These are phyloP conservation scores for Polydrusus cervinus DNA, from an alignment of 2,888 invertebrate genomes.

Conservation along the genomic window DNA sequence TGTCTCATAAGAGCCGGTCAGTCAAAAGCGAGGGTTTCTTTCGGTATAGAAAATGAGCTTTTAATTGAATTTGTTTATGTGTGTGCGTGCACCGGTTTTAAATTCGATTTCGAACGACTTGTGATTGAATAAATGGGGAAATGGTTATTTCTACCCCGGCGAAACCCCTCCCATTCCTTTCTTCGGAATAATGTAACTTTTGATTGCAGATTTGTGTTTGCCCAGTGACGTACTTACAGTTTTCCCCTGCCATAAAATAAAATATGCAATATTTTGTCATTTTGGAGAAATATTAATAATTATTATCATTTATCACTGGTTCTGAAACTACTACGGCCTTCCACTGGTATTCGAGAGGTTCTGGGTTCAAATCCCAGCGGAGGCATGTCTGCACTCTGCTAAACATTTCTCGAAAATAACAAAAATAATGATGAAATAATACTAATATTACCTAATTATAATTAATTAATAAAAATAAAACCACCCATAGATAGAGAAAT, in stretches of 20 bases:
- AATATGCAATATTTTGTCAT: too few species aligned
- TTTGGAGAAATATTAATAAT: too few species aligned
- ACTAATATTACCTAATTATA: too few species aligned
- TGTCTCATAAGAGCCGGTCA: constrained; percentile 26
- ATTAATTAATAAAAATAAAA: too few species aligned
- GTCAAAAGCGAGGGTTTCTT: constrained; percentile 48
- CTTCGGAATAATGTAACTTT: constrained; percentile 35
- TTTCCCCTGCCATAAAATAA: neutral
- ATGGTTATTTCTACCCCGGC: constrained; percentile 65
- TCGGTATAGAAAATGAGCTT: constrained; percentile 65
- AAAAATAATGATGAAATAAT: too few species aligned
- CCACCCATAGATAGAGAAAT: too few species aligned
- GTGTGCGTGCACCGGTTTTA: constrained; percentile 62
- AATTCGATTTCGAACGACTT: constrained; percentile 51
- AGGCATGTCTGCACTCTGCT: too few species aligned
- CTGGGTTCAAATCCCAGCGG: too few species aligned
- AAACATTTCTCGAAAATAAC: too few species aligned
- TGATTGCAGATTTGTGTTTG: constrained; percentile 24
- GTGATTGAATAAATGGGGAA: constrained; percentile 69
- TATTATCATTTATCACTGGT: too few species aligned
- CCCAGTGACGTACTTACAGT: constrained; percentile 14
- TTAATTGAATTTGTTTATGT: constrained; percentile 71
- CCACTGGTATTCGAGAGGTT: too few species aligned
- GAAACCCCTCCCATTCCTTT: constrained; percentile 14
- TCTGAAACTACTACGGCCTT: too few species aligned